Percentiles rank a stretch among this genome's conserved stretches.
Evolutionary conservation across 2,797 vertebrate genomes (phyloP).

Genomic region (Limnodromus scolopaceus): DNA sequence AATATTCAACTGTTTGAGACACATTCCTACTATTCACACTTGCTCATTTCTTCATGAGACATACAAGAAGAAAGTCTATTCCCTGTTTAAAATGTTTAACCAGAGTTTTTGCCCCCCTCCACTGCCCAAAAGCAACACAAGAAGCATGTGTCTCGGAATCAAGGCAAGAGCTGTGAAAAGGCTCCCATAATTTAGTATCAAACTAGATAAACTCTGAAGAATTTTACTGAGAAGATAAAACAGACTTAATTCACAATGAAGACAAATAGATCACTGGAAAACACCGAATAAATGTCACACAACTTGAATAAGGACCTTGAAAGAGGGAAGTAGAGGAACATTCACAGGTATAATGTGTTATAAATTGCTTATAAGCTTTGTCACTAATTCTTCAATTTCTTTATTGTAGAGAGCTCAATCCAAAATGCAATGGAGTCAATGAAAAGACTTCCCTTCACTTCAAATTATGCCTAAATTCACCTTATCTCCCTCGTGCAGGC

Average conservation of each 20-base stretch:
- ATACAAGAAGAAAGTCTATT: neutral
- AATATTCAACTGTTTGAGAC: neutral
- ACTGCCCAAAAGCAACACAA: neutral
- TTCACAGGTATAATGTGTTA: neutral
- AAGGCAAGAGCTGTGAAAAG: neutral
- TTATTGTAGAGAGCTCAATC: neutral
- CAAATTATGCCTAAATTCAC: neutral
- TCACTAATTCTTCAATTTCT: neutral
- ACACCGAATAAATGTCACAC: neutral
- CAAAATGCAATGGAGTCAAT: neutral
- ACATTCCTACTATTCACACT: neutral
- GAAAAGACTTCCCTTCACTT: neutral
- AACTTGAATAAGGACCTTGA: neutral
- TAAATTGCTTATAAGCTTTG: neutral
- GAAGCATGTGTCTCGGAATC: neutral
- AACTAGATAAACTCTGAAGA: neutral
- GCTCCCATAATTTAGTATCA: neutral
- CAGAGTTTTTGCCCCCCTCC: neutral
- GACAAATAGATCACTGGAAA: neutral
- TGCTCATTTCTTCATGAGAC: neutral
- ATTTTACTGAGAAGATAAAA: neutral
- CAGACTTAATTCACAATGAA: neutral
- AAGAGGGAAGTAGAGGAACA: neutral
- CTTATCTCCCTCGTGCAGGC: neutral
- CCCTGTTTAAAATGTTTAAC: neutral